Conservation (phyloP, 2,113 vertebrate genomes). For the Euleptes europaea region DNA sequence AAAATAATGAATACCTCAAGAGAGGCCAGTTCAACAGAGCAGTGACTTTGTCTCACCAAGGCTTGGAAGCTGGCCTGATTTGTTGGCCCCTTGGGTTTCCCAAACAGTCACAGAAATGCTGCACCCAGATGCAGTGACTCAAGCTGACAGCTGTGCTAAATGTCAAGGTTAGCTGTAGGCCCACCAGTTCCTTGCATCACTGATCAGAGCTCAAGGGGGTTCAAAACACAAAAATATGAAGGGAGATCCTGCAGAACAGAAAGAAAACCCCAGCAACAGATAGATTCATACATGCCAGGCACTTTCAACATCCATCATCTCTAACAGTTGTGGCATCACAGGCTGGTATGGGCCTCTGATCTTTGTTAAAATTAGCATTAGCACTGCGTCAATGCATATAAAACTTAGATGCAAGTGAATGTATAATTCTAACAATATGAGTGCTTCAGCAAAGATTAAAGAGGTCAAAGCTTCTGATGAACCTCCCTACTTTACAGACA, state of each 20-base stretch:
- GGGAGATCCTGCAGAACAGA: neutral
- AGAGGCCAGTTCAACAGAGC: neutral
- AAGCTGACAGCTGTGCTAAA: constrained; percentile 25
- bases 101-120: neutral
- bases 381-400: neutral
- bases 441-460: neutral
- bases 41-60: neutral
- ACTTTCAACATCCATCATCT: neutral
- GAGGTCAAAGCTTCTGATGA: neutral
- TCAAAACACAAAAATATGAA: neutral
- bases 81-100: neutral
- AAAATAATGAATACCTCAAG: neutral
- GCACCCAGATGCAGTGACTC: constrained; percentile 7
- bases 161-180: constrained; percentile 13
- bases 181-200: neutral
- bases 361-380: neutral
- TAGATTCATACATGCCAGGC: neutral
- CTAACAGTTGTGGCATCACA: neutral
- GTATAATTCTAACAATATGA: no score
- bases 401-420: no score
- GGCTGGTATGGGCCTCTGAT: neutral
- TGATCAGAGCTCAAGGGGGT: neutral
- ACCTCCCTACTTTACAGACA: neutral
- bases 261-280: neutral
- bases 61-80: neutral